Percentiles rank a stretch among this genome's conserved stretches.
These are phyloP conservation scores for Erythrolamprus reginae DNA, from an alignment of 2,113 vertebrate genomes.

Conservation along the genomic window DNA sequence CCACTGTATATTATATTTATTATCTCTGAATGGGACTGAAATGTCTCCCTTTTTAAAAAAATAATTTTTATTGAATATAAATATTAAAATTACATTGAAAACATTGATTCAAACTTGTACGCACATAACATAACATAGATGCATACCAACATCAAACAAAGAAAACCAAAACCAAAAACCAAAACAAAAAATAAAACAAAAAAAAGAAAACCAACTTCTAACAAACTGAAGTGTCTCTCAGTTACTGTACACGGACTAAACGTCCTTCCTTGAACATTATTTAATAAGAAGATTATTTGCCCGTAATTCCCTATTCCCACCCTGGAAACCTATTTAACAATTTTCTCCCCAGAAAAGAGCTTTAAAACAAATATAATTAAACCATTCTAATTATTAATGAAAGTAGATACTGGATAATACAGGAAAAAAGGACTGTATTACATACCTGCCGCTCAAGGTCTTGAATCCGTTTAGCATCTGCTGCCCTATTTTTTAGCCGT, in stretches of 20 bases:
- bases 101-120: too few relatives aligned
- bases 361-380: background rate
- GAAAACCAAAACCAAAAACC: too few relatives aligned
- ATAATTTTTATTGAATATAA: too few relatives aligned
- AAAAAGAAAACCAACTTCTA: too few relatives aligned
- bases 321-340: background rate
- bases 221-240: background rate
- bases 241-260: background rate
- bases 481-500: slow-evolving; percentile 71
- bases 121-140: too few relatives aligned
- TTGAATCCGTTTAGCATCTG: slow-evolving; percentile 82
- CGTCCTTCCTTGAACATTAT: background rate
- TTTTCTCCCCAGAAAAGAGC: background rate
- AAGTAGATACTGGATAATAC: background rate
- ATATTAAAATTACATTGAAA: too few relatives aligned
- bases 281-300: background rate
- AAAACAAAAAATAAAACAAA: too few relatives aligned
- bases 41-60: too few relatives aligned
- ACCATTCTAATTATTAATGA: background rate
- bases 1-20: background rate
- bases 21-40: background rate
- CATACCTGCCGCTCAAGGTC: slow-evolving; percentile 86
- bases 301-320: background rate
- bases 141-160: too few relatives aligned
- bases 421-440: background rate